A percentile compares a stretch with the other conserved stretches of the same genome.
Conservation (phyloP, 1,140 invertebrate genomes). For the Pseudobourletiella spinata region DNA sequence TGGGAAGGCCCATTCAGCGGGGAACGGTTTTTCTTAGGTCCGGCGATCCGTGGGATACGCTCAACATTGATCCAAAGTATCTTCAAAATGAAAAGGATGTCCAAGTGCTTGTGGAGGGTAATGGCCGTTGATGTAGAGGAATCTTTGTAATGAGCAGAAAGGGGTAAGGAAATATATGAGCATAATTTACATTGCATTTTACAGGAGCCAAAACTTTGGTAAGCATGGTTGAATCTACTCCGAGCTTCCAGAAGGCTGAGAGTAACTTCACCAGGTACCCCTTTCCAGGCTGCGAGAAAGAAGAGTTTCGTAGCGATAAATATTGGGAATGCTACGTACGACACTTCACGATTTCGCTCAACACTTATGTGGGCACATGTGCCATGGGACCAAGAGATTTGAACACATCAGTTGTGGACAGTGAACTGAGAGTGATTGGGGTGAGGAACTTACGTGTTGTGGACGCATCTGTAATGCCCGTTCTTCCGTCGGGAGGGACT, state of each 20-base stretch:
- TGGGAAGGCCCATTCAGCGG: not conserved
- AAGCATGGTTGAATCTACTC: constrained; percentile 19
- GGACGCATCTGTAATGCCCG: constrained; percentile 37
- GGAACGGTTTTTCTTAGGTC: constrained; percentile 11
- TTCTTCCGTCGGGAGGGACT: not conserved
- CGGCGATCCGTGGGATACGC: constrained; percentile 12
- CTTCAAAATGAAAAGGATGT: too few species aligned
- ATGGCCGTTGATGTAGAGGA: too few species aligned
- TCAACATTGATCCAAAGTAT: constrained; percentile 28
- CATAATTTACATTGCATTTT: too few species aligned
- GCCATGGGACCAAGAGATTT: constrained; percentile 12
- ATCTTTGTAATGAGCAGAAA: too few species aligned
- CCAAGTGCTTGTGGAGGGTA: constrained; percentile 19
- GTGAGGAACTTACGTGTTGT: constrained; percentile 27
- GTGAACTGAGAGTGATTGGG: not conserved
- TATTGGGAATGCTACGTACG: constrained; percentile 52
- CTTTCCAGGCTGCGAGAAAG: constrained; percentile 64
- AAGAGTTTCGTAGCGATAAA: constrained; percentile 62
- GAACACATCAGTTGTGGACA: not conserved
- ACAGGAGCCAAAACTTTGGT: constrained; percentile 23
- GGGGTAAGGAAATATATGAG: too few species aligned
- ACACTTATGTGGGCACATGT: not conserved
- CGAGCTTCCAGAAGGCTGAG: constrained; percentile 18
- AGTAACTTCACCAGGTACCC: constrained; percentile 43
- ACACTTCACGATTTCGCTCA: not conserved